Base-by-base conservation (phyloP, 2,888 invertebrate species). In the Calliphora vomitoria region DNA sequence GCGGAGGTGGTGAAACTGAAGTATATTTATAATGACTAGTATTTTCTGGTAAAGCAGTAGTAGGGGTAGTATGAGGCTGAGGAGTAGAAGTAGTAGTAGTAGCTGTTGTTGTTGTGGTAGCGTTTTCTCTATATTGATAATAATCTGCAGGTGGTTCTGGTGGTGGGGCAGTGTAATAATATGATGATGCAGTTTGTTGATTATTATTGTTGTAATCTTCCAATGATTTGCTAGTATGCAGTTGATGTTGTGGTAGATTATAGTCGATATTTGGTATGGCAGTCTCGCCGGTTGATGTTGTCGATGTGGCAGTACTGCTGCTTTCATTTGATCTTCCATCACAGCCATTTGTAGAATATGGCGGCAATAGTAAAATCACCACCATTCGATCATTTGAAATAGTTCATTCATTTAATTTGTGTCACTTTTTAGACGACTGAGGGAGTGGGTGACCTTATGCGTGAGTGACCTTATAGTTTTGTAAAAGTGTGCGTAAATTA, bases 351-450 rank as follows among this genome's bases (percentile, higher is more conserved):
- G 90, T 90, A 89, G 91, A 90, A 92, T 92, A 93, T 92, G 93
- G 93, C 92, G 93, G 92, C 91, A 94, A 92, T 92, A 94, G 91
- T 92, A 94, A 93, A 93, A 94, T 94, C 93, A 94, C 94, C 93
- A 94, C 94, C 94, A 94, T 94, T 93, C 94, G 93, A 93, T 93
- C 93, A 93, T 93, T 93, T 93, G 93, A 92, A 90, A 90, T 83
- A 85, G 80, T 88, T 89, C 85, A 85, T 81, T 75, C 85, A 85
- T 85, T 85, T 60, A 85, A 85, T 85, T 81, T 75, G 50, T 85
- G 75, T 75, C 55, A 66, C 53, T 18, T 66, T 81, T 53, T 38
- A 58, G 60, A 25, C 35, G 15, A 8, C 8, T 13, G 13, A 44
- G 3, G 8, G 44, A 44, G 35, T 35, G 5, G 1, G 1, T 41